phyloP scores from a whole-genome alignment of 2,888 invertebrate genomes.

The Conops quadrifasciatus region DNA sequence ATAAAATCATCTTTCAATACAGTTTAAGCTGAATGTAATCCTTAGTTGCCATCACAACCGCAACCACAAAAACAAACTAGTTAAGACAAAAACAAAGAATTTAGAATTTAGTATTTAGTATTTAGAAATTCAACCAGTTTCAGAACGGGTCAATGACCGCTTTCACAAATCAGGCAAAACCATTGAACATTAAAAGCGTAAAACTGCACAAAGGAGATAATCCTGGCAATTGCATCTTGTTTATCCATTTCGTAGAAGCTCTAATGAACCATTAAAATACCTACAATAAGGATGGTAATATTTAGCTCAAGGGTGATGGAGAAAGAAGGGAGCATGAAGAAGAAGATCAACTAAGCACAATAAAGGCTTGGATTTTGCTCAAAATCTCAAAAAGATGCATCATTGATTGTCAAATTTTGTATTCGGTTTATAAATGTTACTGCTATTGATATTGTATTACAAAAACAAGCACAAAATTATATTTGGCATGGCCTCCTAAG shows the following conservation, averaged over 20 bases:
- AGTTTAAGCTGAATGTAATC: background rate
- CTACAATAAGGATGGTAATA: background rate
- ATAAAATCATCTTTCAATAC: background rate
- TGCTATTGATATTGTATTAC: too few species aligned
- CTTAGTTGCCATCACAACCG: background rate
- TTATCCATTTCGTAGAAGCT: constrained; percentile 31
- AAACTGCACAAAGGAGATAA: constrained; percentile 1
- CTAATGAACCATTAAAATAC: constrained; percentile 29
- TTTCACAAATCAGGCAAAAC: constrained; percentile 21
- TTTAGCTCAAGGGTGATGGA: background rate
- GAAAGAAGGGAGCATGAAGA: background rate
- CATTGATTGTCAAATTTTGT: constrained; percentile 27
- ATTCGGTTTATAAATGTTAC: too few species aligned
- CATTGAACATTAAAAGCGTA: constrained; percentile 16
- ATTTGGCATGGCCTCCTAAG: too few species aligned
- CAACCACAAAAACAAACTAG: constrained; percentile 7
- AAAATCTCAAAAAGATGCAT: background rate
- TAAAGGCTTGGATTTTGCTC: background rate
- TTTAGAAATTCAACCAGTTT: background rate
- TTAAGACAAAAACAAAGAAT: too few species aligned
- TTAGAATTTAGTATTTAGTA: too few species aligned
- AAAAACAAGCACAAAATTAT: too few species aligned
- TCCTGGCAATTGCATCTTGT: constrained; percentile 32
- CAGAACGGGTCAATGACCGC: background rate
- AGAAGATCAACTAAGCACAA: background rate